Evolutionary conservation across 2,888 invertebrate genomes (phyloP), one percentile per base, ranked within the genome.

Genomic region (Operophtera brumata): DNA sequence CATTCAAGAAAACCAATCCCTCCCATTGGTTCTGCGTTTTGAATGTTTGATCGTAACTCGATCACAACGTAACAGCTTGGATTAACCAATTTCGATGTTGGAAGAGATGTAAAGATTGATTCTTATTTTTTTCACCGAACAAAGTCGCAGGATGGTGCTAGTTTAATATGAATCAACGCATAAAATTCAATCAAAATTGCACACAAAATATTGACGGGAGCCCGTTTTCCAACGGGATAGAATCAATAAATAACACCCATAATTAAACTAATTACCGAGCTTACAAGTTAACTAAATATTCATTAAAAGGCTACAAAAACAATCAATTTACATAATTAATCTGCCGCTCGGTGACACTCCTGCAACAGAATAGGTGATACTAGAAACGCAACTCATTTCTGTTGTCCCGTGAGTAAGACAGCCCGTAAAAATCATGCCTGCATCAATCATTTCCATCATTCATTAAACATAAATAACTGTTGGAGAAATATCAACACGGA

Each of bases 291-390:
- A 42, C 41, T 47, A 54, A 59, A 61, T 52, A 59, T 34, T 48
- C 44, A 35, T 52, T 54, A 43, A 34, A 52, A 48, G 41, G 68
- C 66, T 66, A 71, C 66, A 72, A 75, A 70, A 80, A 78, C 73
- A 77, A 72, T 70, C 71, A 79, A 82, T 84, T 82, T 80, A 71
- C 82, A 82, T 85, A 82, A 84, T 84, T 78, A 84, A 83, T 82
- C 78, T 70, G 66, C 59, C 70, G 66, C 59, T 64, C n/a, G 20
- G 43, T 59, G 62, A 64, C 65, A 67, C 65, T 62, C 54, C 56
- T 28, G 11, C 1, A 9, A 41, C 7, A 39, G 13, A 11, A 8
- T 14, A 35, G 5, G 6, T 10, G 47, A 20, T 20, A 20, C 20
- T 43, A 51, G 56, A 51, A 34, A 14, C 4, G 56, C 35, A 47